Percentiles rank a stretch among this genome's conserved stretches.
Conservation (phyloP, 2,888 invertebrate genomes). For the Ernsta delagoae region DNA sequence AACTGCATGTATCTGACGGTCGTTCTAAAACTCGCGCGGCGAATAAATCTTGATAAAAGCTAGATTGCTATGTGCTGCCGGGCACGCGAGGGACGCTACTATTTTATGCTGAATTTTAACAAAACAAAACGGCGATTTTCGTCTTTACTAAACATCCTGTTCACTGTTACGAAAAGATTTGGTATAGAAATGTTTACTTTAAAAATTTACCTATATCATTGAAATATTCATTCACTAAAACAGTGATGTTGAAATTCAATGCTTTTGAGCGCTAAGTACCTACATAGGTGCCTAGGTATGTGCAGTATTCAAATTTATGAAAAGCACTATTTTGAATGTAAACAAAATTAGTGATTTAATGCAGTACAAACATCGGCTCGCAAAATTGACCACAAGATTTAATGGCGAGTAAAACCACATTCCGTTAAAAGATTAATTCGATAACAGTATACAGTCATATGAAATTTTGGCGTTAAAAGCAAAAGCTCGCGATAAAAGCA, state of each 20-base stretch:
- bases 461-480: slow-evolving; percentile 70
- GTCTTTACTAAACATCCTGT: neutral
- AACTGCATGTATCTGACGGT: slow-evolving; percentile 52
- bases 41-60: slow-evolving; percentile 42
- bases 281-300: no score
- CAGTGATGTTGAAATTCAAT: neutral
- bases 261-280: neutral
- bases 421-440: slow-evolving; percentile 66
- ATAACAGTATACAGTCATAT: slow-evolving; percentile 64
- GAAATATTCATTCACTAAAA: no score
- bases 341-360: slow-evolving; percentile 23
- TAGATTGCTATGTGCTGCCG: slow-evolving; percentile 15
- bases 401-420: slow-evolving; percentile 46
- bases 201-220: no score
- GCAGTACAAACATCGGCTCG: slow-evolving; percentile 26
- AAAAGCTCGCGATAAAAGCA: slow-evolving; percentile 75
- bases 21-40: slow-evolving; percentile 38
- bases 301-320: no score
- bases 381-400: slow-evolving; percentile 43
- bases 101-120: slow-evolving; percentile 14
- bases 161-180: neutral
- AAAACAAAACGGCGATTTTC: slow-evolving; percentile 17
- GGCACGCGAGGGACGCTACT: slow-evolving; percentile 7
- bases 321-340: slow-evolving; percentile 5
- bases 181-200: neutral